Base-by-base conservation (phyloP, 2,797 vertebrate genomes). In the Rousettus madagascariensis region DNA sequence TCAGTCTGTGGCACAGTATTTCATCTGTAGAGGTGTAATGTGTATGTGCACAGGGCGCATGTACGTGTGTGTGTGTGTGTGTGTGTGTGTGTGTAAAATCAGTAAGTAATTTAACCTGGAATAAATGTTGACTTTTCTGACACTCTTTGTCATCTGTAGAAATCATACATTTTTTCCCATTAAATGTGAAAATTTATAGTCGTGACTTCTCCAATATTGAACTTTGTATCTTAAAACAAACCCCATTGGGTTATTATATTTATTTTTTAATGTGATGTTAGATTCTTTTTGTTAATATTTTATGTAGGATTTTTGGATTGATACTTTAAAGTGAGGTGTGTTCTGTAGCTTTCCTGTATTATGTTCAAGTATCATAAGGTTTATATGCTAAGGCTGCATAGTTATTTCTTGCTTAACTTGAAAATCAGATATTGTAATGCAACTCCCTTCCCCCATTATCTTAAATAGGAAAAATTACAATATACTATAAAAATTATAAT, bases 51-150 rank as follows among this genome's bases (percentile, higher is more conserved):
- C 4, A 12, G 46, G 46, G 46, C 4, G 15, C 4, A 4, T 5
- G 49, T 5, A 13, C 13, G 13, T 49, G 46, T 3, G 13, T 46
- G 43, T 16, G 49, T 49, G 49, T 49, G 49, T 49, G 43, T 12
- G 46, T 15, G 46, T 15, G 15, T 49, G 49, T 16, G 49, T 49
- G 4, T 49, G 49, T 49, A 49, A 49, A 49, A 49, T 49, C 43
- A 38, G n/a, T 59, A 28, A 26, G 5, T 85, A 33, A 4, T 68
- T 83, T 87, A 71, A 36, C 79, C 72, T 91, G 63, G 41, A 79
- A 41, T 41, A 71, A 26, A 46, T 49, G 49, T 49, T 92, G 24
- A 43, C 75, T 96, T 92, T 91, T 86, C 36, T 74, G 65, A 90
- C 69, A 69, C 79, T 43, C 5, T 57, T 59, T 59, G 41, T 41